These are phyloP conservation scores for Apteryx mantelli DNA, from an alignment of 2,113 vertebrate genomes.

Conservation along the genomic window DNA sequence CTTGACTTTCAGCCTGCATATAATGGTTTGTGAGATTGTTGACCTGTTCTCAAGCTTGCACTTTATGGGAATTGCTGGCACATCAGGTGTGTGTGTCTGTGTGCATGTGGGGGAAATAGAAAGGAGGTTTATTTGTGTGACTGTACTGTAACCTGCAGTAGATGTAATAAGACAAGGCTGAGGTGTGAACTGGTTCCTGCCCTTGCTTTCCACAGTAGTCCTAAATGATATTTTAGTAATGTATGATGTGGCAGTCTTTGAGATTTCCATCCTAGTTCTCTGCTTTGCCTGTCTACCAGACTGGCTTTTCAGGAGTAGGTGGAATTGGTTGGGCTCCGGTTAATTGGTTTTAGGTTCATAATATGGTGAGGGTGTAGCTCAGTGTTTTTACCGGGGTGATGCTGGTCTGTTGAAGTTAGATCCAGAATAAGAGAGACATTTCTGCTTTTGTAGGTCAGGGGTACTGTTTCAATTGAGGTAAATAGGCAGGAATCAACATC, in stretches of 20 bases:
- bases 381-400: background rate
- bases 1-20: background rate
- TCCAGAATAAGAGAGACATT: background rate
- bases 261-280: background rate
- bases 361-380: background rate
- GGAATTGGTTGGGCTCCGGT: background rate
- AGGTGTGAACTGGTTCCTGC: background rate
- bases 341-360: background rate
- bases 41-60: background rate
- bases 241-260: background rate
- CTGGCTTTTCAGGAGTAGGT: background rate
- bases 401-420: background rate
- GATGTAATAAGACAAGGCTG: background rate
- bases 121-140: background rate
- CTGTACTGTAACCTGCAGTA: background rate
- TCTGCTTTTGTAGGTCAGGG: background rate
- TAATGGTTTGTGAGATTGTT: background rate
- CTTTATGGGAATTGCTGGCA: background rate
- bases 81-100: background rate
- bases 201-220: background rate
- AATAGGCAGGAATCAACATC: background rate
- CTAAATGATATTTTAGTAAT: background rate
- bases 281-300: background rate
- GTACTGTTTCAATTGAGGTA: background rate
- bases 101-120: background rate